These are phyloP conservation scores for Acanthosepion pharaonis DNA, from an alignment of 2,888 invertebrate species.

Conservation along the genomic window DNA sequence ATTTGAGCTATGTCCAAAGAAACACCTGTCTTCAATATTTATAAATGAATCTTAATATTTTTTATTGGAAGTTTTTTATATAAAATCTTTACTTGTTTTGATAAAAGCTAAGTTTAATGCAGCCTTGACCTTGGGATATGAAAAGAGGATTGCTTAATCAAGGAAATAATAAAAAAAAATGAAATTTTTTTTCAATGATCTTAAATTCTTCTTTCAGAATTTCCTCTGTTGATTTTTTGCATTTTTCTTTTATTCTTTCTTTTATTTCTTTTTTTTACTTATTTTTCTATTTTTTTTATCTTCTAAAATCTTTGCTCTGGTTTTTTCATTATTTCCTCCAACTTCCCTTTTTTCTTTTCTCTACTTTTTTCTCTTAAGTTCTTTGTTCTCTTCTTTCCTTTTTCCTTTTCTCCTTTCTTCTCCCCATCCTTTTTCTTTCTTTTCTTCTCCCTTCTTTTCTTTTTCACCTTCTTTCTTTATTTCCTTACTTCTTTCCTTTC, in stretches of 20 bases:
- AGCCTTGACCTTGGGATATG: background rate
- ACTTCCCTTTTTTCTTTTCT: background rate
- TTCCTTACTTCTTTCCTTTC: background rate
- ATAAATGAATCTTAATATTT: background rate
- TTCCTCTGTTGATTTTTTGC: background rate
- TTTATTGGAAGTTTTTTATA: background rate
- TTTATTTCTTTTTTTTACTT: background rate
- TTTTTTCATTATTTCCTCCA: background rate
- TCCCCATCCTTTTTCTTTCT: background rate
- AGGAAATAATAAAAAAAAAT: background rate
- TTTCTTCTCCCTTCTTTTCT: background rate
- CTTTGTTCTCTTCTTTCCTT: background rate
- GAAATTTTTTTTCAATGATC: background rate
- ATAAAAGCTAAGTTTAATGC: background rate
- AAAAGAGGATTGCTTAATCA: background rate
- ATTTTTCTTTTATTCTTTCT: background rate
- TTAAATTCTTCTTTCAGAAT: background rate
- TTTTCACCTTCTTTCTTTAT: background rate
- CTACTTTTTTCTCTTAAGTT: background rate
- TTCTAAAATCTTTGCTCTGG: background rate
- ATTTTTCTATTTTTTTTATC: background rate
- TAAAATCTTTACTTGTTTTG: background rate
- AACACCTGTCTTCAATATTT: background rate
- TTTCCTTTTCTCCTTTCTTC: background rate
- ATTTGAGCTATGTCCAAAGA: background rate